Evolutionary conservation across 23 tunicate genomes (phyloP).

Genomic region (Botrylloides violaceus): DNA sequence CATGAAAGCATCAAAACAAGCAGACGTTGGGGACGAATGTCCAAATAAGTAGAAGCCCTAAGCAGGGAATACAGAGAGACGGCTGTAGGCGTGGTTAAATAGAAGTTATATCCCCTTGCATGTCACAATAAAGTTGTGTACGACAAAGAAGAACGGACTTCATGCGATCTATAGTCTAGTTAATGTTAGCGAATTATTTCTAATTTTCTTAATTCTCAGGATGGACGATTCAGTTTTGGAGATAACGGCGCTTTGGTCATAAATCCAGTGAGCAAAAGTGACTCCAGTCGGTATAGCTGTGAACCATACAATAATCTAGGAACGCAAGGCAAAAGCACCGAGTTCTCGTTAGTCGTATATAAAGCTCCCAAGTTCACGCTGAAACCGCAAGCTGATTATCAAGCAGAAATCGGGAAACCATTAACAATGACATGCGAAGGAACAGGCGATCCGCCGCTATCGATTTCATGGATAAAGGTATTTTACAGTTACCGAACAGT

Average conservation of each 20-base stretch:
- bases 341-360: constrained; percentile 22
- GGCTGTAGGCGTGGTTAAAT: no score
- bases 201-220: no score
- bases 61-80: no score
- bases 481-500: no score
- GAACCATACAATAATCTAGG: constrained; percentile 89
- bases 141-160: no score
- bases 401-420: constrained; percentile 42
- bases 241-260: constrained; percentile 26
- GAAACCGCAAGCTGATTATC: constrained; percentile 26
- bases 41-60: no score
- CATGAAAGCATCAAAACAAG: no score
- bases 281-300: constrained; percentile 64
- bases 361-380: constrained; percentile 49
- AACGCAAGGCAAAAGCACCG: constrained; percentile 44
- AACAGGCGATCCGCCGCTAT: constrained; percentile 62
- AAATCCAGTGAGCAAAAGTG: constrained; percentile 15
- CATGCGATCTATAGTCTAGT: no score
- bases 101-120: no score
- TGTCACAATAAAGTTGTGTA: no score
- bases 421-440: constrained; percentile 40
- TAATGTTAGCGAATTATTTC: no score
- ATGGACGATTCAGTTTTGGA: constrained; percentile 12
- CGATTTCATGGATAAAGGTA: constrained; percentile 62
- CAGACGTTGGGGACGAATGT: no score